Evolutionary conservation across 2,888 invertebrate genomes (phyloP).

Genomic region (Orthosia incerta): DNA sequence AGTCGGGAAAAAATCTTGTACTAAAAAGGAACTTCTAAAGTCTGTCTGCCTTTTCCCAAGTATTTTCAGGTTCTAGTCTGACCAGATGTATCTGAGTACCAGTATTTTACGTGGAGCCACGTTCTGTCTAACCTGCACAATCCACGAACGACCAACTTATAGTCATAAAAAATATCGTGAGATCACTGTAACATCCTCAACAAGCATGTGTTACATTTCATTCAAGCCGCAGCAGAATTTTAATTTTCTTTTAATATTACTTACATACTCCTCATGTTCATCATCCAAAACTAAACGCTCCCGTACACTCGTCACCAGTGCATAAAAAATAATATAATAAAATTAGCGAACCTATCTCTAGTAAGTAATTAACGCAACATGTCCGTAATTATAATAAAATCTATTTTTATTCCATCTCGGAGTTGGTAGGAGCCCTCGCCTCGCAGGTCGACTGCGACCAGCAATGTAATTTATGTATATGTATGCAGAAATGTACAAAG

Average conservation of each 20-base stretch:
- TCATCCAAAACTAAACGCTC: background rate
- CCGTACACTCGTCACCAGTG: constrained; percentile 6
- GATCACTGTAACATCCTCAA: background rate
- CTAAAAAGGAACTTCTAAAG: too few species aligned
- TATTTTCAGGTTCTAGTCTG: too few species aligned
- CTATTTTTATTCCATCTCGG: constrained; percentile 62
- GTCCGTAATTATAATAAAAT: constrained; percentile 57
- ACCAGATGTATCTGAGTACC: too few species aligned
- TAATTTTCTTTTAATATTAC: background rate
- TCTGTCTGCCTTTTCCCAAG: too few species aligned
- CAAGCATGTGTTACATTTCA: background rate
- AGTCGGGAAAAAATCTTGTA: too few species aligned
- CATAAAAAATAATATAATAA: constrained; percentile 20
- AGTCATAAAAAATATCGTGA: background rate
- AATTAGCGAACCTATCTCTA: constrained; percentile 36
- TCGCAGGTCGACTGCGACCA: constrained; percentile 51
- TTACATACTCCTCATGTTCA: background rate
- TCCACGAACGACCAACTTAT: background rate
- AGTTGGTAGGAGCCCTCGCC: constrained; percentile 51
- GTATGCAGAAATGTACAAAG: constrained; percentile 73
- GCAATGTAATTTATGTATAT: constrained; percentile 75
- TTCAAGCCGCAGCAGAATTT: background rate
- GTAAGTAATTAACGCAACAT: constrained; percentile 44
- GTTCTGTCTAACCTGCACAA: too few species aligned
- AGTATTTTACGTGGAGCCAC: too few species aligned